Base-by-base conservation (phyloP, 2,888 invertebrate species). In the Agriopis leucophaearia region DNA sequence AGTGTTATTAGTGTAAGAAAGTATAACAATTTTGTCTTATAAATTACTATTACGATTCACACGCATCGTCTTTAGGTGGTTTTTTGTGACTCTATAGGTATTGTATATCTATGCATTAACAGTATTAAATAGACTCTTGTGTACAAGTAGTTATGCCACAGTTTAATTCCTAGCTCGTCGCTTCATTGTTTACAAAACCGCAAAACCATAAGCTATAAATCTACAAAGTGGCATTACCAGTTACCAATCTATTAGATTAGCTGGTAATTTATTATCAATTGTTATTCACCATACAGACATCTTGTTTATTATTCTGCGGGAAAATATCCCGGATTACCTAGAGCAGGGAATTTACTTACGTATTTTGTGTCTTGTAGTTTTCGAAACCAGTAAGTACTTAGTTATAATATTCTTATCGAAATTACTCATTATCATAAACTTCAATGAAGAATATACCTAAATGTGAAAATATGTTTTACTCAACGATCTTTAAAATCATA, bases 261-360 rank as follows among this genome's bases (percentile, higher is more conserved):
- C 13, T 27, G 35, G 47, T 64, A 59, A 60, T 65, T 47, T 60
- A 55, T 60, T 42, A 18, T 48, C 55, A 55, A 65, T 65, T 60
- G 65, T 59, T 59, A 60, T 60, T 48, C 55, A n/a, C 35, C 15
- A 54, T 27, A 3, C 27, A 27, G n/a, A 47, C 40, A 36, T 48
- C 16, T 55, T 59, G 58, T 65, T 54, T 65, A 65, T 60, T 65
- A 59, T 65, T 59, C 38, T 15, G n/a, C 40, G 54, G 40, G 52
- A 57, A 55, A 63, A 64, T 45, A 57, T 40, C 54, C 54, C 47
- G 45, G 27, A 47, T 40, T 54, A 45, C 45, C 8, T n/a, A n/a
- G n/a, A n/a, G 0, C 38, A 16, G 15, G 38, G 38, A 54, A 35
- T 15, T 45, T 44, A 4, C 10, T 8, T 42, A 13, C 10, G 38